phyloP scores from a whole-genome alignment of 1,140 invertebrate species.

The Drosophila eugracilis region DNA sequence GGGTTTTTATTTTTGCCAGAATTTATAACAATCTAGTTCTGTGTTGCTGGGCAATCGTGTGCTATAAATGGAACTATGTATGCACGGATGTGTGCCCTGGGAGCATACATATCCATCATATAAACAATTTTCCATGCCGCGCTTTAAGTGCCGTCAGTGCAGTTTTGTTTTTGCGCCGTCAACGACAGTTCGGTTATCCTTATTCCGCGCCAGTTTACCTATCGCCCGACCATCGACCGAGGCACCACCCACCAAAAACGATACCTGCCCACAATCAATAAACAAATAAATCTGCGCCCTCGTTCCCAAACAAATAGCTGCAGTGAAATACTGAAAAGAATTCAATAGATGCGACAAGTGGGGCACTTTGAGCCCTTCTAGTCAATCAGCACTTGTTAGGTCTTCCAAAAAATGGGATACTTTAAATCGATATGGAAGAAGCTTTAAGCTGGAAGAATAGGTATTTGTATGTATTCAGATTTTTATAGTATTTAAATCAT shows the following conservation, averaged over 20 bases:
- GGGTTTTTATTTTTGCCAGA: constrained; percentile 20
- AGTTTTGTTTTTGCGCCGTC: constrained; percentile 29
- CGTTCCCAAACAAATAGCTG: constrained; percentile 23
- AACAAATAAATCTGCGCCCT: constrained; percentile 67
- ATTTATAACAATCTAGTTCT: constrained; percentile 33
- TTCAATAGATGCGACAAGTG: constrained; percentile 9
- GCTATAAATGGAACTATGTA: constrained; percentile 64
- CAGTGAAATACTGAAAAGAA: constrained; percentile 19
- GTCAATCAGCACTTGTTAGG: background rate
- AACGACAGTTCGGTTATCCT: constrained; percentile 42
- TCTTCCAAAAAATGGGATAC: background rate
- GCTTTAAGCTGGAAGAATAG: background rate
- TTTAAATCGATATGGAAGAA: background rate
- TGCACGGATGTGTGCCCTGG: constrained; percentile 5
- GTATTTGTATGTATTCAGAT: no score
- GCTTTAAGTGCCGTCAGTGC: constrained; percentile 45
- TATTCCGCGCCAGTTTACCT: constrained; percentile 41
- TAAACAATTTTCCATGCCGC: constrained; percentile 63
- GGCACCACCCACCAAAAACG: background rate
- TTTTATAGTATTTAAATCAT: no score
- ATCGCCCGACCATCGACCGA: constrained; percentile 27
- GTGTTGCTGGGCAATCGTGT: constrained; percentile 60
- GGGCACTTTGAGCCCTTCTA: background rate
- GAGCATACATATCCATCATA: constrained; percentile 53
- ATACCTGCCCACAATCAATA: constrained; percentile 63